Conservation (phyloP, 2,113 vertebrate genomes). For the Leptocoma aspasia region DNA sequence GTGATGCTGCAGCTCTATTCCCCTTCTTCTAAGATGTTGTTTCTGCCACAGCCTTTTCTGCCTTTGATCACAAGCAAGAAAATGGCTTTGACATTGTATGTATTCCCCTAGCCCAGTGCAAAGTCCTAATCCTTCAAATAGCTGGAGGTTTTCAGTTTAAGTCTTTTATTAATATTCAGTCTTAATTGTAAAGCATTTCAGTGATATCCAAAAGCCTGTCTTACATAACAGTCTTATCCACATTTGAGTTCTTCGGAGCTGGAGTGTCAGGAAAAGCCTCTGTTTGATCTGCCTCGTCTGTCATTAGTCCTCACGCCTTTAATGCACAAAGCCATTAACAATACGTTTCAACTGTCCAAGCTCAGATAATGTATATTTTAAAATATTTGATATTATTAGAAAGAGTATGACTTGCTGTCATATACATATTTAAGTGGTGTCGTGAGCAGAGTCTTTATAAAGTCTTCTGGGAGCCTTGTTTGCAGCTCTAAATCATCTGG, state of each 20-base stretch:
- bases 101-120: not conserved
- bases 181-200: conserved; percentile 59
- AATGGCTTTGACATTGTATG: conserved; percentile 2
- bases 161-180: conserved; percentile 64
- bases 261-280: conserved; percentile 8
- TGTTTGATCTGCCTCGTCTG: conserved; percentile 23
- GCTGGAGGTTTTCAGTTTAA: conserved; percentile 45
- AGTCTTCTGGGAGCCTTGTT: not conserved
- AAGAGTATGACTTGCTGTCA: not conserved
- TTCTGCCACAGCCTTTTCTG: conserved; percentile 2
- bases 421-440: not conserved
- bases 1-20: not conserved
- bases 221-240: conserved; percentile 63
- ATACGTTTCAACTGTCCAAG: not conserved
- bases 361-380: not conserved
- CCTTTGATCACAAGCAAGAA: conserved; percentile 32
- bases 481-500: not conserved
- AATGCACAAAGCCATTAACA: not conserved
- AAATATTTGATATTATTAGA: conserved; percentile 31
- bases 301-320: not conserved
- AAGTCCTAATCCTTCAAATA: conserved; percentile 65
- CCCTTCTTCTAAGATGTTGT: not conserved
- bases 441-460: not conserved
- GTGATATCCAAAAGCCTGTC: conserved; percentile 34
- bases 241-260: conserved; percentile 32